Percentiles rank a stretch among this genome's conserved stretches.
phyloP scores from a whole-genome alignment of 2,888 invertebrate species.

The Mimas tiliae region DNA sequence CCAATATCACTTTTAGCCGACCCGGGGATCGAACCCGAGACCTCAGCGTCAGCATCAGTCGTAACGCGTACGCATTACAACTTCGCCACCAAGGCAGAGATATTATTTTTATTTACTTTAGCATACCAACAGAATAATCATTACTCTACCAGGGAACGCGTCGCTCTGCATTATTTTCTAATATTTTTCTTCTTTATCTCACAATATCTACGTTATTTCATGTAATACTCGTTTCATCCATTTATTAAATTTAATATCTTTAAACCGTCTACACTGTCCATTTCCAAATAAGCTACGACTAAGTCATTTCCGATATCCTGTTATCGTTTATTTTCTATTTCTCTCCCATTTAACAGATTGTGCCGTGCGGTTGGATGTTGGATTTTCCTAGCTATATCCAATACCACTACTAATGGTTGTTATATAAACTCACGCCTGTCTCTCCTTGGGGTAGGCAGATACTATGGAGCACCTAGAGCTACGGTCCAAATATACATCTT shows the following conservation, averaged over 20 bases:
- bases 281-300: constrained; percentile 42
- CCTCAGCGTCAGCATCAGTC: too few species aligned
- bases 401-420: not conserved
- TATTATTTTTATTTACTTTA: too few species aligned
- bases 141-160: too few species aligned
- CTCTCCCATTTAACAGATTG: constrained; percentile 52
- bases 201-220: not conserved
- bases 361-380: constrained; percentile 42
- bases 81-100: too few species aligned
- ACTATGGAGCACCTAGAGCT: too few species aligned
- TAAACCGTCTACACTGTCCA: constrained; percentile 29
- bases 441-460: too few species aligned
- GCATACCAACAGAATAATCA: too few species aligned
- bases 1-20: too few species aligned
- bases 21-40: too few species aligned
- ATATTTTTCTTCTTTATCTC: not conserved
- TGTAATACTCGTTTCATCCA: not conserved
- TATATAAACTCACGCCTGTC: too few species aligned
- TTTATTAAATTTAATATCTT: constrained; percentile 22
- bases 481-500: too few species aligned
- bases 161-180: not conserved
- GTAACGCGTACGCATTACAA: too few species aligned
- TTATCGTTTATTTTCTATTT: constrained; percentile 45
- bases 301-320: constrained; percentile 45
- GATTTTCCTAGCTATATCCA: constrained; percentile 31